phyloP scores from a whole-genome alignment of 2,888 invertebrate genomes.

The Gisinianus flammeolus region DNA sequence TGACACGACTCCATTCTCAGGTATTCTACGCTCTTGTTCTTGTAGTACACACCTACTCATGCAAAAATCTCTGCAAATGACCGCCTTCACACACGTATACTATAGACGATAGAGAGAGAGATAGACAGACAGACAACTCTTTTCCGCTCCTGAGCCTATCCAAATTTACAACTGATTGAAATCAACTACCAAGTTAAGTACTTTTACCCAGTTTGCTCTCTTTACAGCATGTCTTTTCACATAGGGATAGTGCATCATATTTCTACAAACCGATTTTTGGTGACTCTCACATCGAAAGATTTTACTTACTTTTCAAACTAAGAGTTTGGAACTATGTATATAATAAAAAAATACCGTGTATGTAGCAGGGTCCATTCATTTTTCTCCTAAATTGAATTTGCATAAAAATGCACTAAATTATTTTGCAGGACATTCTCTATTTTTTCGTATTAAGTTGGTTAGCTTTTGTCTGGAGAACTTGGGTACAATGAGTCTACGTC shows the following conservation, averaged over 20 bases:
- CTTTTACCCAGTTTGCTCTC: background rate
- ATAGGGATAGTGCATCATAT: too few relatives aligned
- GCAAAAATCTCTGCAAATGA: constrained; percentile 33
- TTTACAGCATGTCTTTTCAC: too few relatives aligned
- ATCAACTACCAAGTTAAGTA: too few relatives aligned
- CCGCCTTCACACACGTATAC: constrained; percentile 24
- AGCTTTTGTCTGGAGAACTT: constrained; percentile 1
- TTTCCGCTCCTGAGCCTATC: background rate
- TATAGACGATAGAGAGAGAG: background rate
- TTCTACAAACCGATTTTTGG: too few relatives aligned
- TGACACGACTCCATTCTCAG: constrained; percentile 34
- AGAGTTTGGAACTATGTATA: too few relatives aligned
- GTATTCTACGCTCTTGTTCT: too few relatives aligned
- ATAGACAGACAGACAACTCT: background rate
- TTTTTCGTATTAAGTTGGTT: constrained; percentile 4
- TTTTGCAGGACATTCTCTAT: constrained; percentile 7
- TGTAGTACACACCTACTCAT: constrained; percentile 36
- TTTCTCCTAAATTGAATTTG: constrained; percentile 21
- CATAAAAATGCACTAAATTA: constrained; percentile 43
- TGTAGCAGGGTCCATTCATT: constrained; percentile 5
- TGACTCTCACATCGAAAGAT: too few relatives aligned
- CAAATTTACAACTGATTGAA: background rate
- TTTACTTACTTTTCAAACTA: too few relatives aligned
- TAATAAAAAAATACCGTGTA: background rate
- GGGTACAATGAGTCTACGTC: background rate